Base-by-base conservation (phyloP, 1,140 invertebrate species). In the Oreohelix idahoensis region DNA sequence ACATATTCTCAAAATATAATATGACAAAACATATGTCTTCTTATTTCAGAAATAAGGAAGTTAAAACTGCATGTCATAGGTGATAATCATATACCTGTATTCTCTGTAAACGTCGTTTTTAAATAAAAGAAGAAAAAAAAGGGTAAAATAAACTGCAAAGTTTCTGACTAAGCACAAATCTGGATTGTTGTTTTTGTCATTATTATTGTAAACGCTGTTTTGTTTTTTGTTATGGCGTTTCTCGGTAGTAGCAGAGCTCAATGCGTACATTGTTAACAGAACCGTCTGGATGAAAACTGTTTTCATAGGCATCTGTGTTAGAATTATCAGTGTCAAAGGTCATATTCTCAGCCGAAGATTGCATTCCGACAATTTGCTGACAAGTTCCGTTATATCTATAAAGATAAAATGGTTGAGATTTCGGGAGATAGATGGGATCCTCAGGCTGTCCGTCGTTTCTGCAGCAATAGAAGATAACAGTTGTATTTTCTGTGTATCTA, bases 371-470 rank as follows among this genome's bases (percentile, higher is more conserved):
- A 26, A 76, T 45, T 13, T 76, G 1, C 32, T 76, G 74, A n/a
- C 74, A 76, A 1, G 74, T 76, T 26, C 45, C 74, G 36, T 76
- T 76, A 45, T 76, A 76, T 35, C 74, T n/a, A 45, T 76, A 76
- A 2, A 76, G 74, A 32, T 53, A 76, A 23, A 76, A 76, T n/a
- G 74, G 74, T 20, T 23, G 1, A n/a, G 45, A 17, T 26, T 13
- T 51, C 8, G 74, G 74, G 1, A 76, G 74, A 13, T 53, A 35
- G 32, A 76, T 51, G 8, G 39, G 45, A 26, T 45, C 45, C 8
- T n/a, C 32, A 1, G 10, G 74, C 13, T 20, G 8, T 49, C 74
- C 74, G 26, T 76, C 74, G 20, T 39, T 11, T 13, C 74, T 39
- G 74, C 74, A 76, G 45, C 74, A 76, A 29, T 76, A 76, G n/a